phyloP scores from a whole-genome alignment of 2,113 vertebrate genomes.

The Entelurus aequoreus region DNA sequence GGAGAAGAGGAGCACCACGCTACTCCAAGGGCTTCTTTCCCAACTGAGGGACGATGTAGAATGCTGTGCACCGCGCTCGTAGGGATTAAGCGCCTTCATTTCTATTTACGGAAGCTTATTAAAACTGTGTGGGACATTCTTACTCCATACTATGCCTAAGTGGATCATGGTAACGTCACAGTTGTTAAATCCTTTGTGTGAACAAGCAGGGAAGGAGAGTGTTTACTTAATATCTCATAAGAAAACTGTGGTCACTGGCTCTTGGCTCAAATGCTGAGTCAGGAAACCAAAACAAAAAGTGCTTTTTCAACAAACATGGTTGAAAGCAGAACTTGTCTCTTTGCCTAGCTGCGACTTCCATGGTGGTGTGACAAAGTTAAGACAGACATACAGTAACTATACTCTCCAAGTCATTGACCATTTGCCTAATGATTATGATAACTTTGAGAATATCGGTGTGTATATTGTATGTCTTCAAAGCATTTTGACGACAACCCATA shows the following conservation, averaged over 20 bases:
- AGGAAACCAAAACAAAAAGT: neutral
- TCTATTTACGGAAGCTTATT: constrained; percentile 59
- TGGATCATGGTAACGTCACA: constrained; percentile 27
- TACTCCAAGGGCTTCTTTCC: neutral
- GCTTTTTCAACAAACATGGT: neutral
- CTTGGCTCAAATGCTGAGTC: constrained; percentile 2
- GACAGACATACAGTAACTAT: too few species aligned
- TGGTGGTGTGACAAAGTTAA: neutral
- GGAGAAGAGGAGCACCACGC: neutral
- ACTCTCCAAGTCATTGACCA: too few species aligned
- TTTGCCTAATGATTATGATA: too few species aligned
- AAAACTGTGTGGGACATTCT: constrained; percentile 34
- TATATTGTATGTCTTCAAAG: too few species aligned
- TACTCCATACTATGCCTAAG: constrained; percentile 32
- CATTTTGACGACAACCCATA: too few species aligned
- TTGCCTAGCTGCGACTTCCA: neutral
- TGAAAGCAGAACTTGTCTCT: neutral
- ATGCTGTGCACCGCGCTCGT: constrained; percentile 9
- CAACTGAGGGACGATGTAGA: neutral
- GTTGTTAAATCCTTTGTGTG: neutral
- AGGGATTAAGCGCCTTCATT: constrained; percentile 45
- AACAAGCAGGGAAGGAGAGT: neutral
- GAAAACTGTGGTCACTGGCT: neutral
- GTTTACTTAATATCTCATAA: neutral
- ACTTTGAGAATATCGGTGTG: too few species aligned